Conservation (phyloP, 1,140 invertebrate genomes). For the Oreohelix idahoensis region DNA sequence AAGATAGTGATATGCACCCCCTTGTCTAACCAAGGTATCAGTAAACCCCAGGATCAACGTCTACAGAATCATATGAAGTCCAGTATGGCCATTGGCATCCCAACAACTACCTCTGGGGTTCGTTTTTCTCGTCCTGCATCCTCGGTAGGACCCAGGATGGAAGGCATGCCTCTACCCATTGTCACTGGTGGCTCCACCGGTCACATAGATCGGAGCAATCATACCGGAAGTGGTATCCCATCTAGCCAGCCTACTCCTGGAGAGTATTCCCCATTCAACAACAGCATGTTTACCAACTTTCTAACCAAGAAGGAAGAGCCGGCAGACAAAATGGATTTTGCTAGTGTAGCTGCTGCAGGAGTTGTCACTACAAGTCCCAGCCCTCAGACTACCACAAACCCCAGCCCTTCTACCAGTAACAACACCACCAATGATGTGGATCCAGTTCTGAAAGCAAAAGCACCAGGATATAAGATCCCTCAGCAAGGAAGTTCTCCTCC, state of each 20-base stretch:
- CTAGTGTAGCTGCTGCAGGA: conserved; percentile 81
- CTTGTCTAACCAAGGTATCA: conserved; percentile 22
- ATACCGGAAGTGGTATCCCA: background rate
- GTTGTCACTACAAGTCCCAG: conserved; percentile 69
- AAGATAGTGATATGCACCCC: conserved; percentile 73
- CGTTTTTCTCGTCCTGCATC: background rate
- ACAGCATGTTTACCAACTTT: conserved; percentile 78
- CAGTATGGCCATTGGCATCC: conserved; percentile 26
- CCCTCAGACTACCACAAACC: conserved; percentile 48
- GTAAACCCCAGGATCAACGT: conserved; percentile 6
- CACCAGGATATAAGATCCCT: conserved; percentile 63
- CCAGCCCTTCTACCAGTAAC: conserved; percentile 74
- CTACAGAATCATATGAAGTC: conserved; percentile 35
- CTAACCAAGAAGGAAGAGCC: conserved; percentile 78
- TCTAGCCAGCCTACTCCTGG: conserved; percentile 41
- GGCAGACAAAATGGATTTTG: conserved; percentile 80
- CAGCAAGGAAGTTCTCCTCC: conserved; percentile 57
- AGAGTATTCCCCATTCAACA: conserved; percentile 87
- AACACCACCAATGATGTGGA: conserved; percentile 75
- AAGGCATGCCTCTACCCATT: conserved; percentile 63
- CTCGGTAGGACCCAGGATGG: conserved; percentile 25
- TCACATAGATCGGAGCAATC: conserved; percentile 39
- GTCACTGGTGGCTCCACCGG: conserved; percentile 53
- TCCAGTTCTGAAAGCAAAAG: conserved; percentile 67
- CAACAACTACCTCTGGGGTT: conserved; percentile 20